Evolutionary conservation across 1,140 invertebrate genomes (phyloP).

Genomic region (Marisa cornuarietis): DNA sequence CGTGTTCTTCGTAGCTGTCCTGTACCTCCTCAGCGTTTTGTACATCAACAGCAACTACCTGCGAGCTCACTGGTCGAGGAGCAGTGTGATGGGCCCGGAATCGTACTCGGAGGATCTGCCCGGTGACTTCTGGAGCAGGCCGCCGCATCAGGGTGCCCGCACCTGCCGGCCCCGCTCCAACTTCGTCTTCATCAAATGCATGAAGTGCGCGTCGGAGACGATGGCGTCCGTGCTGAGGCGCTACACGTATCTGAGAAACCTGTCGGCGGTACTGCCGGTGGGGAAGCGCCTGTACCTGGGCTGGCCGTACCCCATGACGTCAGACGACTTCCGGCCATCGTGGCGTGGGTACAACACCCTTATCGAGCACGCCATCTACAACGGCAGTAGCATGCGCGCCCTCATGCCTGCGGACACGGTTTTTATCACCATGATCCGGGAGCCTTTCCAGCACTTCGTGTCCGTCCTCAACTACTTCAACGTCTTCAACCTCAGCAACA

Average conservation of each 20-base stretch:
- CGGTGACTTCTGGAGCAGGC: too few relatives aligned
- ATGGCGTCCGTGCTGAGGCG: conserved; percentile 42
- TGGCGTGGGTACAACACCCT: conserved; percentile 47
- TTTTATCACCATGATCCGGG: conserved; percentile 57
- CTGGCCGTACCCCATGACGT: conserved; percentile 49
- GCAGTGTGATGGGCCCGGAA: not conserved
- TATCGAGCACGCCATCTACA: conserved; percentile 57
- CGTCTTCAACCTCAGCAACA: conserved; percentile 33
- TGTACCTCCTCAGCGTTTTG: not conserved
- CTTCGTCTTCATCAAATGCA: conserved; percentile 51
- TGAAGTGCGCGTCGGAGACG: conserved; percentile 50
- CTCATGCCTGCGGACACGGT: conserved; percentile 48
- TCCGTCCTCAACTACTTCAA: conserved; percentile 56
- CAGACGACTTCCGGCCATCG: conserved; percentile 39
- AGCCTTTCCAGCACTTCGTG: conserved; percentile 52
- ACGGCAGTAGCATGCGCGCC: conserved; percentile 41
- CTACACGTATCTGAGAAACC: conserved; percentile 41
- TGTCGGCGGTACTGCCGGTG: conserved; percentile 43
- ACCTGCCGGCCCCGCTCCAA: conserved; percentile 19
- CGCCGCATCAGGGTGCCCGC: not conserved
- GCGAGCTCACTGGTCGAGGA: not conserved
- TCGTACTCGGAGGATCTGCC: not conserved
- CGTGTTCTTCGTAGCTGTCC: not conserved
- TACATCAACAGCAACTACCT: not conserved
- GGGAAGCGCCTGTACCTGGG: conserved; percentile 43